Conservation (phyloP, 2,797 vertebrate species). For the Tragopan temminckii region DNA sequence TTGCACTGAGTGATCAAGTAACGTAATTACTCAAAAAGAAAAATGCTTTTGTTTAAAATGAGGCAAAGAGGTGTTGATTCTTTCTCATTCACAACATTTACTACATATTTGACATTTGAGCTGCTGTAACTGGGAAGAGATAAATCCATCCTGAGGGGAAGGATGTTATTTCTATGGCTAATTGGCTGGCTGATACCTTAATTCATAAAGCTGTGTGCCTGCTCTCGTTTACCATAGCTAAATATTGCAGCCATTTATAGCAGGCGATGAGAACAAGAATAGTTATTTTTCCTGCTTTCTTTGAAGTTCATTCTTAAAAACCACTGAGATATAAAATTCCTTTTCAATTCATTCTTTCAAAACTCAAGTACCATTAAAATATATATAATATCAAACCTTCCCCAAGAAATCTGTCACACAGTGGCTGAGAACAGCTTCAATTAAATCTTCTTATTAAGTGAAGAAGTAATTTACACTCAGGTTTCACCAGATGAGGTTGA, state of each 20-base stretch:
- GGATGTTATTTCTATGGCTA: slow-evolving; percentile 80
- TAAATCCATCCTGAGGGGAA: slow-evolving; percentile 80
- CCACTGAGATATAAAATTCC: slow-evolving; percentile 13
- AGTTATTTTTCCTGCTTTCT: slow-evolving; percentile 51
- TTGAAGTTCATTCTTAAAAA: slow-evolving; percentile 62
- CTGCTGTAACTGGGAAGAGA: slow-evolving; percentile 69
- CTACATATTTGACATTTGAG: slow-evolving; percentile 83
- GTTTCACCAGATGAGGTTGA: slow-evolving; percentile 62
- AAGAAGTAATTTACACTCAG: slow-evolving; percentile 53
- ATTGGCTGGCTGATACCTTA: slow-evolving; percentile 81
- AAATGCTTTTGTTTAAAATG: slow-evolving; percentile 8
- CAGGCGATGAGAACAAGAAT: slow-evolving; percentile 34
- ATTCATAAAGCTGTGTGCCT: slow-evolving; percentile 66
- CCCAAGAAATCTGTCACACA: slow-evolving; percentile 5
- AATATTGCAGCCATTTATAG: slow-evolving; percentile 73
- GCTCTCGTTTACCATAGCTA: slow-evolving; percentile 76
- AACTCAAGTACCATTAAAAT: neutral
- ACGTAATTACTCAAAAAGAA: neutral
- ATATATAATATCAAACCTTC: neutral
- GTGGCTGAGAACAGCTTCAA: slow-evolving; percentile 33
- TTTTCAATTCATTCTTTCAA: neutral
- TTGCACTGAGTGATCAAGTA: neutral
- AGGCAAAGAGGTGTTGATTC: slow-evolving; percentile 7
- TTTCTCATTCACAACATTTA: slow-evolving; percentile 74
- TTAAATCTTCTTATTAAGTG: slow-evolving; percentile 52